Percentiles rank a stretch among this genome's conserved stretches.
phyloP scores from a whole-genome alignment of 2,113 vertebrate species.

The Butastur rufipennis region DNA sequence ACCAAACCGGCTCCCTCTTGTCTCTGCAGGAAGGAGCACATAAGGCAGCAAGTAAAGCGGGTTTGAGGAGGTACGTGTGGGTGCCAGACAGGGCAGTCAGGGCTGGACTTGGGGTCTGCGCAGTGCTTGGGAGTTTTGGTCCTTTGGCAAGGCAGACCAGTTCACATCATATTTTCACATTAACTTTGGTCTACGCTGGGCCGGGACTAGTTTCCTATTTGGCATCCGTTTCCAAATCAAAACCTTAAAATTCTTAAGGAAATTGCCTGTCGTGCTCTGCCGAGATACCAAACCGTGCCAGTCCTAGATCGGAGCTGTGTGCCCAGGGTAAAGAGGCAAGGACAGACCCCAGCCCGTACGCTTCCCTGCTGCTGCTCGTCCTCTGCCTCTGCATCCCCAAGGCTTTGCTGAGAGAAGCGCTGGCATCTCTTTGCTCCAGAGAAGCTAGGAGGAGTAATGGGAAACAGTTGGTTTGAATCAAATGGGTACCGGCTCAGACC shows the following conservation, averaged over 20 bases:
- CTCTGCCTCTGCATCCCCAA: neutral
- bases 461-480: neutral
- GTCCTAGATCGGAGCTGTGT: neutral
- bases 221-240: neutral
- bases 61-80: neutral
- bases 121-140: neutral
- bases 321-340: neutral
- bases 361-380: neutral
- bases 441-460: neutral
- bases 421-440: neutral
- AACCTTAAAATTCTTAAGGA: neutral
- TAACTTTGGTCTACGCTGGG: neutral
- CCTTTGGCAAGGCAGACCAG: neutral
- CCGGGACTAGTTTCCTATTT: neutral
- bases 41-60: neutral
- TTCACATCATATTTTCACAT: neutral
- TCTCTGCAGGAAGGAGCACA: neutral
- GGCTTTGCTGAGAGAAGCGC: neutral
- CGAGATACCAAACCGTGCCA: neutral
- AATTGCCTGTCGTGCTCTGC: rapidly evolving
- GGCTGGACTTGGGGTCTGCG: neutral
- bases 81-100: neutral
- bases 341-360: rapidly evolving
- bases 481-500: neutral
- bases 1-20: rapidly evolving